These are phyloP conservation scores for Acanthacorydalis orientalis DNA, from an alignment of 2,888 invertebrate genomes.

Conservation along the genomic window DNA sequence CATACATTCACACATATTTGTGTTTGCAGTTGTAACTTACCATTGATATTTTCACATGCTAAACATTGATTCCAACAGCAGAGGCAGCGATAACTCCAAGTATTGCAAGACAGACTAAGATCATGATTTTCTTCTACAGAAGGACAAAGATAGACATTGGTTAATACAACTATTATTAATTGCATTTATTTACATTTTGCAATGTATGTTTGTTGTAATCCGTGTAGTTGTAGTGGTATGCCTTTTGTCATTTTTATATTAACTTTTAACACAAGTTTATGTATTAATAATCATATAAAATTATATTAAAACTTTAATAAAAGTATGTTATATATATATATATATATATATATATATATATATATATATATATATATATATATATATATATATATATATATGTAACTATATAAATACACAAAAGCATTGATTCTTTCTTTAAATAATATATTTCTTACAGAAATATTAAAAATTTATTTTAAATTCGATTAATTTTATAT, in stretches of 20 bases:
- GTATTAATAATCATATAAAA: neutral
- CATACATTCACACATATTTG: too few relatives aligned
- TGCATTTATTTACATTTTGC: too few relatives aligned
- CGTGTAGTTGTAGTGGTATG: conserved; percentile 6
- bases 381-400: too few relatives aligned
- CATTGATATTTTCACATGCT: conserved; percentile 24
- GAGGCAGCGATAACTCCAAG: conserved; percentile 63
- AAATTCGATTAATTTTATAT: too few relatives aligned
- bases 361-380: conserved; percentile 14
- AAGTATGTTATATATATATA: conserved; percentile 12
- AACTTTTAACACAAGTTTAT: neutral
- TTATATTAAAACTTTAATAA: neutral
- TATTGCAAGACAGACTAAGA: conserved; percentile 77
- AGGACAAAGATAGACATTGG: conserved; percentile 12
- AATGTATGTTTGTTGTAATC: neutral
- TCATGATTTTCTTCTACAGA: conserved; percentile 81
- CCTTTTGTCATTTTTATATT: conserved; percentile 1
- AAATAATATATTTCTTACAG: too few relatives aligned
- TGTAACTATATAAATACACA: too few relatives aligned
- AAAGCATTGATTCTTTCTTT: too few relatives aligned
- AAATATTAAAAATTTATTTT: too few relatives aligned
- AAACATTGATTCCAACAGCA: conserved; percentile 37
- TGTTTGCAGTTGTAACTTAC: conserved; percentile 1
- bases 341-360: conserved; percentile 22
- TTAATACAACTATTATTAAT: neutral